Conservation (phyloP, 2,113 vertebrate genomes). For the Chascanopsetta lugubris region DNA sequence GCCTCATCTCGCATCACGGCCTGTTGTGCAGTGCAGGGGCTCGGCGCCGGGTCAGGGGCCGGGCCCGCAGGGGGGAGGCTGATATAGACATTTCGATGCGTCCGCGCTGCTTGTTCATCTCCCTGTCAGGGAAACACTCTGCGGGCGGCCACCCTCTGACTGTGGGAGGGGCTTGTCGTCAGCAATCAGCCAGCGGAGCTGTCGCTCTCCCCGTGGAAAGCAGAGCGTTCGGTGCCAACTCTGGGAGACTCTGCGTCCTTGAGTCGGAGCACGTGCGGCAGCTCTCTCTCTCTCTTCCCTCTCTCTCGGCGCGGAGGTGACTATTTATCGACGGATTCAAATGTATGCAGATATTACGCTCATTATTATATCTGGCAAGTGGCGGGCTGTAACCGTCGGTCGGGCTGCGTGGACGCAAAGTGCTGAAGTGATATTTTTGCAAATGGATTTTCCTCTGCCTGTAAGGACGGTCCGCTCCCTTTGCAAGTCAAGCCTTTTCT, state of each 20-base stretch:
- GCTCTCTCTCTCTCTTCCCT: constrained; percentile 10
- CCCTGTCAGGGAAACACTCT: constrained; percentile 52
- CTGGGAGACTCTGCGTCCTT: constrained; percentile 43
- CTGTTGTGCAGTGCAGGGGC: constrained; percentile 18
- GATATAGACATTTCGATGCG: constrained; percentile 62
- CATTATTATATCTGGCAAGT: constrained; percentile 29
- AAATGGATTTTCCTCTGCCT: constrained; percentile 68
- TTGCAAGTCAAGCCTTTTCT: constrained; percentile 68
- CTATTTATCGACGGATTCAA: constrained; percentile 58
- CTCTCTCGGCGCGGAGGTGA: constrained; percentile 35
- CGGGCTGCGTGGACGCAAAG: constrained; percentile 30
- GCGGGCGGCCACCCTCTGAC: constrained; percentile 52
- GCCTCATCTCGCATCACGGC: constrained; percentile 48
- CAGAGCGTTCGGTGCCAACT: constrained; percentile 36
- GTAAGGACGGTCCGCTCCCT: constrained; percentile 51
- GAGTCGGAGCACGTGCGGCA: constrained; percentile 37
- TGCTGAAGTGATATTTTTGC: constrained; percentile 64
- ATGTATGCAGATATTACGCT: constrained; percentile 53
- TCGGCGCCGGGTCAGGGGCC: constrained; percentile 43
- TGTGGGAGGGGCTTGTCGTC: constrained; percentile 58
- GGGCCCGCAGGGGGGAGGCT: constrained; percentile 43
- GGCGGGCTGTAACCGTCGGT: constrained; percentile 26
- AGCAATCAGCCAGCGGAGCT: constrained; percentile 61
- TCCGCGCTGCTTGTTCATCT: constrained; percentile 52
- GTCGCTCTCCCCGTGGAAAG: constrained; percentile 51